Evolutionary conservation across 2,888 invertebrate species (phyloP).

Genomic region (Pristionchus maxplancki): DNA sequence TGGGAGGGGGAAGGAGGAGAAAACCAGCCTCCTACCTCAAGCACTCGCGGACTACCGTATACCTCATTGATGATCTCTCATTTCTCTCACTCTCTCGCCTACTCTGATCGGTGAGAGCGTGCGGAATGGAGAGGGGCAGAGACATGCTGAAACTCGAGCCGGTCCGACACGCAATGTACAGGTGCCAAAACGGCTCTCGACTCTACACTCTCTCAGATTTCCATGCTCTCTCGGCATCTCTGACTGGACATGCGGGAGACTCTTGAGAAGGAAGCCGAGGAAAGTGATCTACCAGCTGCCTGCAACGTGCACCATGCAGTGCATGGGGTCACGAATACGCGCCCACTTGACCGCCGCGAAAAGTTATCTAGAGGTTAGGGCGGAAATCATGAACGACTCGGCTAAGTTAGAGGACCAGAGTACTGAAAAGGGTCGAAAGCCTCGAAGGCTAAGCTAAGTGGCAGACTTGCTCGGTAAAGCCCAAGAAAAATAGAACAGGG

Average conservation of each 20-base stretch:
- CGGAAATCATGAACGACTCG: not conserved
- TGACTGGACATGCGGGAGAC: not conserved
- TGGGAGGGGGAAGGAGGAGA: not conserved
- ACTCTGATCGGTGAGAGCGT: not conserved
- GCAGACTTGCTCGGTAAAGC: not conserved
- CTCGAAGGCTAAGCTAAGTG: no score
- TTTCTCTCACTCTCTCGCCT: not conserved
- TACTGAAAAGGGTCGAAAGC: not conserved
- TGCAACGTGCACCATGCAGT: not conserved
- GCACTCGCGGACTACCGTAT: conserved; percentile 1
- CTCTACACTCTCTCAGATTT: not conserved
- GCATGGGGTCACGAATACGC: not conserved
- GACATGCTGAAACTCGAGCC: conserved; percentile 18
- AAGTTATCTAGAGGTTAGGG: not conserved
- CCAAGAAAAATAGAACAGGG: not conserved
- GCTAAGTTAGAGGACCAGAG: not conserved
- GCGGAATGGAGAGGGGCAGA: not conserved
- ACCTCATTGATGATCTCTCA: not conserved
- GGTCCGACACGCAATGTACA: conserved; percentile 30
- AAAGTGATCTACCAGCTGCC: not conserved
- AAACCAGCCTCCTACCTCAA: conserved; percentile 26
- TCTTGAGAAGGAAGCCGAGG: not conserved
- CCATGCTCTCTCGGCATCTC: not conserved
- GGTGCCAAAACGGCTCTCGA: conserved; percentile 7
- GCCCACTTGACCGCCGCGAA: not conserved